These are phyloP conservation scores for Amblyornis subalaris DNA, from an alignment of 2,113 vertebrate species.

Conservation along the genomic window DNA sequence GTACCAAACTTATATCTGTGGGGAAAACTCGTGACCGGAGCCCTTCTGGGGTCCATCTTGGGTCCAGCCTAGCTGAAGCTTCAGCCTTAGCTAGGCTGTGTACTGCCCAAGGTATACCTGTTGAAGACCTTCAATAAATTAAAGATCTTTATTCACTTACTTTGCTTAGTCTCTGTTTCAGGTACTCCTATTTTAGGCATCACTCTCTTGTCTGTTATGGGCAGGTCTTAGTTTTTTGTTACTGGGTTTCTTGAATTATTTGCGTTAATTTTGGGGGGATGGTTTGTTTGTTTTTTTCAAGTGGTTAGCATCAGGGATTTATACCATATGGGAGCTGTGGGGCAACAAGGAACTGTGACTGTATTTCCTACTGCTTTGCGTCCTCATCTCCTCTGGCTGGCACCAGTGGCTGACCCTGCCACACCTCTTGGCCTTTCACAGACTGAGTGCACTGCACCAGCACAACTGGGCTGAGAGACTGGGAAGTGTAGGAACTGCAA, in stretches of 20 bases:
- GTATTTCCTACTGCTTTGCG: background rate
- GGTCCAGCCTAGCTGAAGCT: too few relatives aligned
- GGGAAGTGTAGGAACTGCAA: background rate
- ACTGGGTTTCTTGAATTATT: background rate
- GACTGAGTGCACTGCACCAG: too few relatives aligned
- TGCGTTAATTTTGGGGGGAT: background rate
- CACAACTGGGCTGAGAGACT: rapidly evolving
- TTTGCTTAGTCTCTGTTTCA: too few relatives aligned
- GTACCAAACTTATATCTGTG: too few relatives aligned
- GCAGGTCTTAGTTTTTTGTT: background rate
- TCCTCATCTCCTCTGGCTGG: too few relatives aligned
- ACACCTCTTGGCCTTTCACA: rapidly evolving
- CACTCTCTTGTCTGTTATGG: background rate
- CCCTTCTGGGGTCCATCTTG: too few relatives aligned
- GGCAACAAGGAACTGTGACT: background rate
- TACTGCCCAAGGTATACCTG: too few relatives aligned
- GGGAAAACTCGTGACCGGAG: too few relatives aligned
- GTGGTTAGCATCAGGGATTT: background rate
- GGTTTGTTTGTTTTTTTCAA: background rate
- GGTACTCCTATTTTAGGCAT: background rate
- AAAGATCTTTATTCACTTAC: too few relatives aligned
- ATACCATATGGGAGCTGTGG: background rate
- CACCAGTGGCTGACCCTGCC: rapidly evolving
- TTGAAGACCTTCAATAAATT: too few relatives aligned
- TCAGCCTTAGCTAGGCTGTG: too few relatives aligned